A percentile compares a stretch with the other conserved stretches of the same genome.
Conservation (phyloP, 2,888 invertebrate species). For the Cetonia aurata region DNA sequence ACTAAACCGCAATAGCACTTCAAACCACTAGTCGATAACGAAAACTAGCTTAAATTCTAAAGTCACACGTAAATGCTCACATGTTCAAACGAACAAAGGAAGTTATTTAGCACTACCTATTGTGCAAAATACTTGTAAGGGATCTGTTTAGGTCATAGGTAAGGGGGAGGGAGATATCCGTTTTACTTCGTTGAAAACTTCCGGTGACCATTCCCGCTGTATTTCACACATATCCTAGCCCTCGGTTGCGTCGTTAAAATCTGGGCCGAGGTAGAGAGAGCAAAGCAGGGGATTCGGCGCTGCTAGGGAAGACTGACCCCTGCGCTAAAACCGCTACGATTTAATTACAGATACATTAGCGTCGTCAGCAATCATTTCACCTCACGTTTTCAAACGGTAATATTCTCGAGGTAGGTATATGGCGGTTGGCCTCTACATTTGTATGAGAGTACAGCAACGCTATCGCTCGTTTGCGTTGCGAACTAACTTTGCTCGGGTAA, state of each 20-base stretch:
- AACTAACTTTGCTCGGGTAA: no score
- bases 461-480: no score
- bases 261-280: slow-evolving; percentile 45
- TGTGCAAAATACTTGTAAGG: slow-evolving; percentile 55
- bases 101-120: slow-evolving; percentile 65
- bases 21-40: slow-evolving; percentile 11
- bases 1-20: background rate
- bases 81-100: slow-evolving; percentile 61
- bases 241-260: slow-evolving; percentile 56
- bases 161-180: slow-evolving; percentile 62
- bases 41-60: slow-evolving; percentile 56
- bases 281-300: slow-evolving; percentile 16
- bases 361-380: slow-evolving; percentile 58
- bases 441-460: no score
- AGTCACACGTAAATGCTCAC: slow-evolving; percentile 59
- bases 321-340: slow-evolving; percentile 50
- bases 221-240: slow-evolving; percentile 61
- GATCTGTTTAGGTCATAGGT: no score
- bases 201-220: slow-evolving; percentile 55
- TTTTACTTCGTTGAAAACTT: slow-evolving; percentile 59
- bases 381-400: slow-evolving; percentile 34
- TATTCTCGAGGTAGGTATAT: slow-evolving; percentile 15
- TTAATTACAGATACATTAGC: slow-evolving; percentile 60
- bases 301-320: slow-evolving; percentile 22
- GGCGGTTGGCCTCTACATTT: background rate